Base-by-base conservation (phyloP, 2,113 vertebrate genomes). In the Rhineura floridana region DNA sequence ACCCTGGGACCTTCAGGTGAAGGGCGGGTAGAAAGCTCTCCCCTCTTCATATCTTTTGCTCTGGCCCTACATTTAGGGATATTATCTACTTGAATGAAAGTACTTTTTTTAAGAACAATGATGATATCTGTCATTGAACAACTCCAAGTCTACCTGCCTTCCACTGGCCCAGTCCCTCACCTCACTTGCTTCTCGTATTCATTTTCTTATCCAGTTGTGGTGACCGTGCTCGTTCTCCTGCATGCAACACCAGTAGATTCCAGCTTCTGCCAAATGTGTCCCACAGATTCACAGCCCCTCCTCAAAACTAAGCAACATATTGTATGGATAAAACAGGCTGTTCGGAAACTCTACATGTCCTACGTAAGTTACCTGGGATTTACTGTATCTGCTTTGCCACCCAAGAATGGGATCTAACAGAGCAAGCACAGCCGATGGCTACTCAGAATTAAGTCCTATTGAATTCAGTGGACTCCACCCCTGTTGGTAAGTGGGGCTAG, bases 191-290 rank as follows among this genome's bases (percentile, higher is more conserved):
- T 63, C 55, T 36, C 5, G 1, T 77, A 5, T 79, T 33, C 39
- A 3, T 23, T 7, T 93, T 89, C 79, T 46, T 90, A 78, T 62
- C 2, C 77, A 96, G 95, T 89, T 8, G 80, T 96, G 78, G 55
- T 93, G 81, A 92, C 91, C 39, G 87, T 90, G 5, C 87, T 94
- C 44, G 17, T 93, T 59, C 88, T 96, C 78, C 87, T 95, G 81
- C 92, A 93, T 79, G 88, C 46, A 0, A 77, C 92, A 9, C 88
- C 85, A 0, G 86, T 89, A 28, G 48, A 48, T 7, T 75, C 84
- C 79, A 72, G 10, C 65, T 30, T 44, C 46, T 80, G 80, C 63
- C 19, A 3, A 30, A 33, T 2, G 33, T 82, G 69, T 36, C 13
- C 28, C 12, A 1, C 0, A 3, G 36, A 33, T 36, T 25, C 65